Evolutionary conservation across 2,797 vertebrate species (phyloP).

Genomic region (Hypotaenidia okinawae): DNA sequence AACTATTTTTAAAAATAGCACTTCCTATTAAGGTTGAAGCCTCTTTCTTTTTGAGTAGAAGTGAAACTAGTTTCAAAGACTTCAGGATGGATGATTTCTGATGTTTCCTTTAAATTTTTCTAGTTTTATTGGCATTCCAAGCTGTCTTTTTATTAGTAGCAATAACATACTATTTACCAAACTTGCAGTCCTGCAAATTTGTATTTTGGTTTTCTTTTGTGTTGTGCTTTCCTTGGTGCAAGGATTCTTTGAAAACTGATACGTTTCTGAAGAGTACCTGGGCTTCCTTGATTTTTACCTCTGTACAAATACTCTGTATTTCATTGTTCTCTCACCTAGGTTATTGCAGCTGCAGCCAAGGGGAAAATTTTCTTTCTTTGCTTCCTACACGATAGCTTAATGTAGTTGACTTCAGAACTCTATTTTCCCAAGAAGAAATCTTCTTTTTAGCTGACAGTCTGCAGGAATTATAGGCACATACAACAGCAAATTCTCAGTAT

Average conservation of each 20-base stretch:
- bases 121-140: not conserved
- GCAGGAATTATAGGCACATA: not conserved
- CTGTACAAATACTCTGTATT: not conserved
- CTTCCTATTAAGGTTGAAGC: not conserved
- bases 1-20: not conserved
- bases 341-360: not conserved
- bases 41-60: not conserved
- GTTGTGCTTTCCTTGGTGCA: not conserved
- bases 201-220: not conserved
- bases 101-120: not conserved
- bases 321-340: not conserved
- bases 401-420: not conserved
- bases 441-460: not conserved
- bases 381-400: not conserved
- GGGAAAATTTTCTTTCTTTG: not conserved
- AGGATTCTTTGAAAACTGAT: not conserved
- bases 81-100: not conserved
- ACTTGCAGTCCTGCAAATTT: not conserved
- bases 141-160: not conserved
- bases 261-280: not conserved
- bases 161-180: not conserved
- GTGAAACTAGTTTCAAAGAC: not conserved
- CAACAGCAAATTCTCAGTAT: not conserved
- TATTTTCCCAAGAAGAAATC: not conserved
- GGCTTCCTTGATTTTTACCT: not conserved